A percentile compares a stretch with the other conserved stretches of the same genome.
Evolutionary conservation across 2,888 invertebrate species (phyloP).

Genomic region (Brachyopa scutellaris): DNA sequence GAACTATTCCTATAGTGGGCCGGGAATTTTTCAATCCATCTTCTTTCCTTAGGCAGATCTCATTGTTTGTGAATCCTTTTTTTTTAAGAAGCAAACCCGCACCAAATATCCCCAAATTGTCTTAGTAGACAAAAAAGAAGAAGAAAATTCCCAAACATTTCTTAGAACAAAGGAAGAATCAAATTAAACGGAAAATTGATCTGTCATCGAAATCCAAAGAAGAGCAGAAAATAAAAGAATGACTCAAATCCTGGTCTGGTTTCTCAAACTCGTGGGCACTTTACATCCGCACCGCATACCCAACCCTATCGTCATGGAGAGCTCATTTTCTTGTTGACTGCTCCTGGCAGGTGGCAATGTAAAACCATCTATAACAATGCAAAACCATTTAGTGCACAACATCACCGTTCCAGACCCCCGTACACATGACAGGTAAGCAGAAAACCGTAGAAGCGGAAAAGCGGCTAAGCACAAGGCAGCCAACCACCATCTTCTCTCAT

Average conservation of each 20-base stretch:
- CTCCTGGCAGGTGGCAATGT: slow-evolving; percentile 30
- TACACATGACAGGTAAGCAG: slow-evolving; percentile 55
- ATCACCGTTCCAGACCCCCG: background rate
- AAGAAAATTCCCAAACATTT: background rate
- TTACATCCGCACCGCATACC: slow-evolving; percentile 29
- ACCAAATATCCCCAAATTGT: background rate
- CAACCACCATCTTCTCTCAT: slow-evolving; percentile 2
- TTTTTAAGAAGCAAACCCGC: no score
- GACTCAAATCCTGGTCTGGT: background rate
- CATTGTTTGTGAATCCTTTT: no score
- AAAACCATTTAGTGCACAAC: slow-evolving; percentile 56
- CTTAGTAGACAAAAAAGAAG: background rate
- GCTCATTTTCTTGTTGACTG: slow-evolving; percentile 41
- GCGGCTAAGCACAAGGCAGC: slow-evolving; percentile 24
- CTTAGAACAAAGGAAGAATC: slow-evolving; percentile 5
- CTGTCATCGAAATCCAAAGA: slow-evolving; percentile 36
- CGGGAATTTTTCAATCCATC: no score
- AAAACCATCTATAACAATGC: slow-evolving; percentile 49
- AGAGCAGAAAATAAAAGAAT: background rate
- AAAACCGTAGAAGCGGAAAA: slow-evolving; percentile 41
- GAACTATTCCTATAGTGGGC: no score
- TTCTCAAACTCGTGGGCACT: slow-evolving; percentile 7
- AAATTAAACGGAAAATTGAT: slow-evolving; percentile 41
- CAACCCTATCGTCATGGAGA: slow-evolving; percentile 11
- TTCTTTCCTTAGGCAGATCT: no score